Base-by-base conservation (phyloP, 2,113 vertebrate genomes). In the Platysteira castanea region DNA sequence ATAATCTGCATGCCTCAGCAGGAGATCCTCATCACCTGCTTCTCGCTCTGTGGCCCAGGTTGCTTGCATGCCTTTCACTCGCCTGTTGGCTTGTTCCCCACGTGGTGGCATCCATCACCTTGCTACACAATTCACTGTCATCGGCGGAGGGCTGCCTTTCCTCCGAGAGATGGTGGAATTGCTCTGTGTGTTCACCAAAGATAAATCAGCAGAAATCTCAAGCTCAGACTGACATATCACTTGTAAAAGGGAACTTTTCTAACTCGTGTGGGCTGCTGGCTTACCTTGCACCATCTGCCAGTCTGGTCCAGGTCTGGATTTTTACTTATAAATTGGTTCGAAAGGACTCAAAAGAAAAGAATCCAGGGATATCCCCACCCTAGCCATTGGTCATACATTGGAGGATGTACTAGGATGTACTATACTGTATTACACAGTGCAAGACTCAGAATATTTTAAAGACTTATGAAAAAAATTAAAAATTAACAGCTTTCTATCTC, bases 81-180 rank as follows among this genome's bases (percentile, higher is more conserved):
- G 20, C 26, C 44, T 31, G 10, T 9, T 68, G 22, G 28, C 33
- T 88, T 75, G 15, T 59, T 9, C 52, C 35, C 20, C 7, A 1
- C 1, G 9, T 1, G 1, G 28, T 12, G 39, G 39, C 41, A 86
- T 30, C 53, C 17, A 59, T 10, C 33, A 10, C 15, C 26, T 37
- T 50, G 12, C 28, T 23, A 3, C 7, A 23, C 18, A 28, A 46
- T 37, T 39, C 49, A 4, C 22, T 35, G 39, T 23, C 37, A 23
- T 8, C 0, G 0, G 12, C 2, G 18, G 27, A 9, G 47, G 69
- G 63, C 15, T 27, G 68, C 46, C 37, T 78, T 26, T 44, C 59
- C 28, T 57, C 0, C 0, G 7, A 47, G 13, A 54, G 22, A 27
- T 0, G 0, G 15, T 6, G 44, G 37, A 6, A 35, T 33, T 20